Percentiles rank a stretch among this genome's conserved stretches.
phyloP scores from a whole-genome alignment of 2,888 invertebrate genomes.

The Coremacera marginata region DNA sequence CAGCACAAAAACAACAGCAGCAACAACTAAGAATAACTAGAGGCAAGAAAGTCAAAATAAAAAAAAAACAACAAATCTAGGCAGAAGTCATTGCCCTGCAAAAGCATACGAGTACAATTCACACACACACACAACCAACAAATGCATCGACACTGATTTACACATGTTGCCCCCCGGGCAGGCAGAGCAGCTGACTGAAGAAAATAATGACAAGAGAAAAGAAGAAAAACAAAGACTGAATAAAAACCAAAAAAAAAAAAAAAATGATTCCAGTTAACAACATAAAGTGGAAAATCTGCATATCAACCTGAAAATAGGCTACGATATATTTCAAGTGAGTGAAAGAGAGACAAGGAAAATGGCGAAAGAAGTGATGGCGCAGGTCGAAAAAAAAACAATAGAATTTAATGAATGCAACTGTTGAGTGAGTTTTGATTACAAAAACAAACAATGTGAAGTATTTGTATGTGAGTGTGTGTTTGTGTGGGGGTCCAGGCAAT shows the following conservation, averaged over 20 bases:
- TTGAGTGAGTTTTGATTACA: constrained; percentile 34
- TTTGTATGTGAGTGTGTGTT: too few relatives aligned
- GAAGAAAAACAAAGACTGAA: constrained; percentile 32
- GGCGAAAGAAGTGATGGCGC: background rate
- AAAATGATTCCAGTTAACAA: constrained; percentile 26
- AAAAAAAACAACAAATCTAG: constrained; percentile 12
- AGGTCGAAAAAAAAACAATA: background rate
- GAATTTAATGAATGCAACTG: constrained; percentile 26
- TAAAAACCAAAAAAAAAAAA: constrained; percentile 29
- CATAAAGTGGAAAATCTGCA: constrained; percentile 35
- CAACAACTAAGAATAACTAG: constrained; percentile 19
- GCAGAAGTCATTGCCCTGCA: constrained; percentile 24
- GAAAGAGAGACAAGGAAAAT: constrained; percentile 1
- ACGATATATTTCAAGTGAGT: constrained; percentile 2
- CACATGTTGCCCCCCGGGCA: background rate
- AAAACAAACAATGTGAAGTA: background rate
- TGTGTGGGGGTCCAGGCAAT: too few relatives aligned
- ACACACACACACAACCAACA: constrained; percentile 14
- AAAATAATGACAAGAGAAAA: constrained; percentile 23
- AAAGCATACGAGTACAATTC: background rate
- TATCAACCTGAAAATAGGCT: constrained; percentile 38
- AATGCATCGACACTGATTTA: background rate
- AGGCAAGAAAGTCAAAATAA: background rate
- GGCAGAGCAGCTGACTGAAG: background rate
- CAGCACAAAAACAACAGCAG: constrained; percentile 33